Base-by-base conservation (phyloP, 2,888 invertebrate species). In the Escarpia spicata region DNA sequence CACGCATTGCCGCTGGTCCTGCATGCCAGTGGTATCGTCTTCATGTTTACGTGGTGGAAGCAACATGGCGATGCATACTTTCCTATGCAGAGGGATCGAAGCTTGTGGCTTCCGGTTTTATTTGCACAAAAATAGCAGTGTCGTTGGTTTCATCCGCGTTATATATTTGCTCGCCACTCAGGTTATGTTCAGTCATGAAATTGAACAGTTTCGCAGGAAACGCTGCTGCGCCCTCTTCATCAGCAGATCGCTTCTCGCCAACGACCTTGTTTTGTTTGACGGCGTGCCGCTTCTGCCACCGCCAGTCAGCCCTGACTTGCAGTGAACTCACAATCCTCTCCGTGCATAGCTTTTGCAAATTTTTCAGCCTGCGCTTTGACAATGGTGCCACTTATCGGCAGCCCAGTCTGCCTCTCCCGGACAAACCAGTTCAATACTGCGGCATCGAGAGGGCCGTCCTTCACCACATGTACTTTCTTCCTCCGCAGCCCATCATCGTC, bases 11-110 rank as follows among this genome's bases (percentile, higher is more conserved):
- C n/a, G 19, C 75, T 75, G 26, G 75, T 3, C 75, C 0, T 26
- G 19, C 4, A 75, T 15, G 75, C 75, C 15, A 75, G n/a, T 15
- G 75, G 75, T 26, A 75, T 75, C 1, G 26, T 6, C 6, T 19
- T 31, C 37, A 43, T 91, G 44, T 31, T 91, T 6, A 91, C 44
- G 26, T 91, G 43, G 37, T 91, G 91, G 91, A 91, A 91, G 9
- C 91, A 91, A 6, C 37, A 0, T 31, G 91, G 91, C 19, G 1
- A 6, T 26, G n/a, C 37, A 0, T 0, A 91, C 91, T 93, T 93
- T 12, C 93, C 93, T 4, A 94, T 93, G 45, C 92, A 90, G 6
- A 93, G 93, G n/a, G 94, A 93, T 26, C 92, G 60, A 6, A 93
- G 37, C 44, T 93, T 94, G 92, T 94, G 93, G 4, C 3, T 91